Evolutionary conservation across 2,797 vertebrate genomes (phyloP), one percentile per base, ranked within the genome.

Genomic region (Hippoglossus hippoglossus): DNA sequence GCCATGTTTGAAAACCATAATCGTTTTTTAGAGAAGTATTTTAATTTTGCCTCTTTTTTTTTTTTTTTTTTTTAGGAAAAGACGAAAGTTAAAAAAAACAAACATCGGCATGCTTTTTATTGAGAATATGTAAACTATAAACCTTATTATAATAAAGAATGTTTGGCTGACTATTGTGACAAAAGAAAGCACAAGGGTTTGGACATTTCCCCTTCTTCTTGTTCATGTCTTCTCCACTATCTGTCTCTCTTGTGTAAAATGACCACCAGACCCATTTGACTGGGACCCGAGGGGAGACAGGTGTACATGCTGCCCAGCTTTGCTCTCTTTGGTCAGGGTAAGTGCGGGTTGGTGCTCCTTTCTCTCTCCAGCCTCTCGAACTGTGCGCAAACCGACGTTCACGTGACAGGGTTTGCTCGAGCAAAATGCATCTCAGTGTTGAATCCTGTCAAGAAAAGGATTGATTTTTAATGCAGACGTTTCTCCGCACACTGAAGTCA

Each of bases 161-260:
- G 89, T 93, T 89, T 91, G 88, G 87, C 90, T 92, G 86, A 91
- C 86, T 85, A 83, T 89, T 91, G 88, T 92, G 87, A 86, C 86
- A 87, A 91, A 88, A 83, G 82, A 86, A 90, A 88, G 80, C 80
- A 85, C 18, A 87, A 89, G 89, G 87, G 86, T 91, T 92, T 91
- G 91, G 87, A 92, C 81, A 72, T 79, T 79, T 87, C 87, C 91
- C 89, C 84, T 91, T 82, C 68, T 87, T 91, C 77, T 83, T 88
- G 71, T 91, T 87, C 87, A 90, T 78, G 79, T 80, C 71, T 90
- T 91, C 88, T 91, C 87, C 78, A 92, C 88, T 90, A 90, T 90
- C 88, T 92, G 88, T 93, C 87, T 93, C 90, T 93, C 88, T 82
- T 90, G 90, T 93, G 92, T 91, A 89, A 92, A 94, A 90, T 80